A percentile compares a stretch with the other conserved stretches of the same genome.
phyloP scores from a whole-genome alignment of 2,888 invertebrate species.

The Slavum lentiscoides region DNA sequence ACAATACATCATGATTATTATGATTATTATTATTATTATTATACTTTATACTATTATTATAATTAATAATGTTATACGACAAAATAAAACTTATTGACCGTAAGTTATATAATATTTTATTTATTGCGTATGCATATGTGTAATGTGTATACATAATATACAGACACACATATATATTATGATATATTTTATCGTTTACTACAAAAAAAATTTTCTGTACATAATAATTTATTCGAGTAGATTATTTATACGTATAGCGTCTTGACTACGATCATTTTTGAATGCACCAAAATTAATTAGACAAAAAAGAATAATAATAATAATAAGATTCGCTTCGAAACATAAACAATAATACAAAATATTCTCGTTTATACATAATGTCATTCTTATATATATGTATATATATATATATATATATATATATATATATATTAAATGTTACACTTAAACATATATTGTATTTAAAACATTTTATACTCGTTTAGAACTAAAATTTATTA shows the following conservation, averaged over 20 bases:
- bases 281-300: slow-evolving; percentile 49
- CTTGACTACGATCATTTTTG: slow-evolving; percentile 27
- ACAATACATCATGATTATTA: neutral
- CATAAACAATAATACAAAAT: slow-evolving; percentile 31
- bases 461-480: slow-evolving; percentile 50
- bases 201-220: slow-evolving; percentile 25
- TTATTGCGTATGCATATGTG: neutral
- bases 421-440: slow-evolving; percentile 43
- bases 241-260: neutral
- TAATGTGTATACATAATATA: neutral
- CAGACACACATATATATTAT: neutral
- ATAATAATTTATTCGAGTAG: slow-evolving; percentile 34
- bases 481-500: slow-evolving; percentile 51
- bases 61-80: slow-evolving; percentile 17
- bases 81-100: slow-evolving; percentile 17
- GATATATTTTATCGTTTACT: slow-evolving; percentile 15
- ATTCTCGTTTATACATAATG: slow-evolving; percentile 35
- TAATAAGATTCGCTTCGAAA: slow-evolving; percentile 27
- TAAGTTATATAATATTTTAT: slow-evolving; percentile 35
- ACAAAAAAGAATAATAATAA: slow-evolving; percentile 16
- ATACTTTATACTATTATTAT: neutral
- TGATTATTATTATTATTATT: slow-evolving; percentile 10
- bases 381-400: slow-evolving; percentile 19
- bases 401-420: slow-evolving; percentile 20
- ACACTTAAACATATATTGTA: slow-evolving; percentile 49